Base-by-base conservation (phyloP, 2,113 vertebrate genomes). In the Varanus komodoensis region DNA sequence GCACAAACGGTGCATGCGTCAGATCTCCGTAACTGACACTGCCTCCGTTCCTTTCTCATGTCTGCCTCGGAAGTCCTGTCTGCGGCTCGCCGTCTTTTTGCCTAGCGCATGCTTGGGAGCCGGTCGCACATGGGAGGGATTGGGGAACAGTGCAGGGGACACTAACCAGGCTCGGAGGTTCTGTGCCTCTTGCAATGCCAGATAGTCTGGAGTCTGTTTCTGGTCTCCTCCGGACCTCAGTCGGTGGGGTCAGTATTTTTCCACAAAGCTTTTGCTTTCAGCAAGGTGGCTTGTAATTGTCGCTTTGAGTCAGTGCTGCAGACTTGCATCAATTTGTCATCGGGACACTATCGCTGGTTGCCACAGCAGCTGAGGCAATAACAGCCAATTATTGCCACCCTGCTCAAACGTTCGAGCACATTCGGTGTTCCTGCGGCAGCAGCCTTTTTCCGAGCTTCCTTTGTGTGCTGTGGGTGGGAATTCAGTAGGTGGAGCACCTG, bases 321-420 rank as follows among this genome's bases (percentile, higher is more conserved):
- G 11, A 75, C 71, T 75, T 38, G 71, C 84, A 25, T 75, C 17
- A 3, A 38, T 75, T 38, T 75, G 84, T 86, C 69, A 38, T 12
- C 71, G 61, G 84, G 44, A 38, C 57, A 11, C 69, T 5, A 38
- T 27, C 23, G n/a, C 11, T 11, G 21, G 71, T 38, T 86, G 84
- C 52, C 84, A 75, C 84, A 75, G 84, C 44, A 85, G 71, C 84
- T 75, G n/a, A 14, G 32, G 4, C 84, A 38, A 57, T 61, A 61
- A n/a, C 15, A 52, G 23, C 84, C 84, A 86, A 27, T 86, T 86
- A 75, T 74, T 75, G 50, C 69, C 52, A 86, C 69, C 38, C 29
- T 11, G 25, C 1, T 32, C 29, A 48, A 50, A 12, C 29, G 71
- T 86, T 57, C 32, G 25, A 15, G n/a, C 50, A 34, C 54, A 2